A percentile compares a stretch with the other conserved stretches of the same genome.
Conservation (phyloP, 1,140 invertebrate genomes). For the Apis mellifera region Amel_HAv3.1 CM009931.2:22870001-22870500, state of each 20-base stretch:
- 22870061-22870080: background rate
- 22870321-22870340: constrained; percentile 56
- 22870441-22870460: background rate
- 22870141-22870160: too few species aligned
- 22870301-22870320: constrained; percentile 47
- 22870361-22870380: background rate
- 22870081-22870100: background rate
- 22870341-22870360: constrained; percentile 45
- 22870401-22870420: background rate
- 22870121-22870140: background rate
- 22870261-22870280: constrained; percentile 9
- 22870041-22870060: too few species aligned
- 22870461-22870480: background rate
- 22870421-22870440: too few species aligned
- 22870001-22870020: background rate
- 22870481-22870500: background rate
- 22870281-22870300: constrained; percentile 33
- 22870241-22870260: constrained; percentile 31
- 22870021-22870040: background rate
- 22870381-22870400: background rate
- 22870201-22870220: constrained; percentile 17
- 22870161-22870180: constrained; percentile 10
- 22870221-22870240: constrained; percentile 22
- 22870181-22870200: constrained; percentile 1
- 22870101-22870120: background rate